Evolutionary conservation across 37 sponge, comb jelly and placozoan genomes (phyloP).

Genomic region (Spongilla lacustris): DNA sequence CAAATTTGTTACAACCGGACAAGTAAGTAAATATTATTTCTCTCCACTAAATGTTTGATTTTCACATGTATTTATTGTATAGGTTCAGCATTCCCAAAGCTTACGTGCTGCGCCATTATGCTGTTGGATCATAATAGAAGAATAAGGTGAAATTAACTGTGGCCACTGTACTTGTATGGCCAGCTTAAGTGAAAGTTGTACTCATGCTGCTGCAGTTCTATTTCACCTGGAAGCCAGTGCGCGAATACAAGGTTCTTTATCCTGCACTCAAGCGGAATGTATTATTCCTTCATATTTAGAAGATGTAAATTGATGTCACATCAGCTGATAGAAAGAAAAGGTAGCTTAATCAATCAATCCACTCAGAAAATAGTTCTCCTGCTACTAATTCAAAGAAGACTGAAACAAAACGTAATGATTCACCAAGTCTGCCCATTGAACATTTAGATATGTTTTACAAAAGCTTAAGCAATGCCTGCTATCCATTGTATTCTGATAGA

Average conservation of each 20-base stretch:
- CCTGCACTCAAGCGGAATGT: not conserved
- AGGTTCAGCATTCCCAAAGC: not conserved
- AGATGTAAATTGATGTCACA: not conserved
- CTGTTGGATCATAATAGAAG: not conserved
- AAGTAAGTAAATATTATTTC: not conserved
- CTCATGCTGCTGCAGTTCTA: not conserved
- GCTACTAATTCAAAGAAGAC: not conserved
- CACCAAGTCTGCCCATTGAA: not conserved
- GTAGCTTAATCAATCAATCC: not conserved
- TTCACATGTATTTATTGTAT: not conserved
- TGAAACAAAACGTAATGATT: not conserved
- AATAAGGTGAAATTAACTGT: not conserved
- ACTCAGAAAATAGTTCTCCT: not conserved
- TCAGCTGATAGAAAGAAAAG: not conserved
- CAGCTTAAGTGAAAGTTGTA: no score
- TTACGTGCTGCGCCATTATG: not conserved
- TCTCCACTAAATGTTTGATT: not conserved
- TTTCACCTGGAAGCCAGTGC: not conserved
- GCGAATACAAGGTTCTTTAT: not conserved
- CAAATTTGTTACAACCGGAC: not conserved
- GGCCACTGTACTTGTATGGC: not conserved
- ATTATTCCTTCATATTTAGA: not conserved
- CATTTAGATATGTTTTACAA: not conserved
- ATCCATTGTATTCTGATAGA: conserved; percentile 12
- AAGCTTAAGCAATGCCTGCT: conserved; percentile 13